A percentile compares a stretch with the other conserved stretches of the same genome.
Evolutionary conservation across 2,113 vertebrate species (phyloP).

Genomic region (Macroglossus sobrinus): DNA sequence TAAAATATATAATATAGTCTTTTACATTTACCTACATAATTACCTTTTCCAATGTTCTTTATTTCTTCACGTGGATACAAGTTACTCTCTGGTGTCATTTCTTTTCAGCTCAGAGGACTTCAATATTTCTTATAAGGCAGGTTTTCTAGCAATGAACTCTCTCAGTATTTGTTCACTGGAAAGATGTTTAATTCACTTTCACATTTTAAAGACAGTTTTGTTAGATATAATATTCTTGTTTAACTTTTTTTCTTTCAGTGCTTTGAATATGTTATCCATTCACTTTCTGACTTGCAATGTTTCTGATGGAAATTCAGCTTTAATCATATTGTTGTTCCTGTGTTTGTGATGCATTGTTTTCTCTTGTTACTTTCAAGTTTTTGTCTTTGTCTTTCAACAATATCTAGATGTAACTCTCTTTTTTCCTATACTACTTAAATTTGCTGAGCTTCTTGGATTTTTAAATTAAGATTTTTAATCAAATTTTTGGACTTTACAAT

Average conservation of each 20-base stretch:
- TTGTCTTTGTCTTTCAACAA: neutral
- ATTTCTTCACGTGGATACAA: neutral
- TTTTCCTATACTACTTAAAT: neutral
- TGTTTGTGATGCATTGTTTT: neutral
- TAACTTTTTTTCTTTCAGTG: neutral
- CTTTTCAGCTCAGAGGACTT: neutral
- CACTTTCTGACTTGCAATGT: neutral
- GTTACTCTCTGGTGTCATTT: neutral
- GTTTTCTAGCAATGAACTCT: neutral
- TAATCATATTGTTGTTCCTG: neutral
- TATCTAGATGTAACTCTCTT: neutral
- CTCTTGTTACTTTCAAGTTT: neutral
- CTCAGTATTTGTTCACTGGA: neutral
- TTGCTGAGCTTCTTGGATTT: neutral
- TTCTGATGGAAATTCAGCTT: neutral
- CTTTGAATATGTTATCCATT: neutral
- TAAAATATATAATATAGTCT: neutral
- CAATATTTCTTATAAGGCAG: neutral
- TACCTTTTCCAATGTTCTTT: neutral
- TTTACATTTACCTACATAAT: conserved; percentile 6
- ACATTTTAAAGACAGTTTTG: neutral
- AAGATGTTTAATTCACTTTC: neutral
- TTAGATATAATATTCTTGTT: neutral
- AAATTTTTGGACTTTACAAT: neutral
- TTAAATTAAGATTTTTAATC: neutral